Base-by-base conservation (phyloP, 2,888 invertebrate species). In the Lepidonotus clava region DNA sequence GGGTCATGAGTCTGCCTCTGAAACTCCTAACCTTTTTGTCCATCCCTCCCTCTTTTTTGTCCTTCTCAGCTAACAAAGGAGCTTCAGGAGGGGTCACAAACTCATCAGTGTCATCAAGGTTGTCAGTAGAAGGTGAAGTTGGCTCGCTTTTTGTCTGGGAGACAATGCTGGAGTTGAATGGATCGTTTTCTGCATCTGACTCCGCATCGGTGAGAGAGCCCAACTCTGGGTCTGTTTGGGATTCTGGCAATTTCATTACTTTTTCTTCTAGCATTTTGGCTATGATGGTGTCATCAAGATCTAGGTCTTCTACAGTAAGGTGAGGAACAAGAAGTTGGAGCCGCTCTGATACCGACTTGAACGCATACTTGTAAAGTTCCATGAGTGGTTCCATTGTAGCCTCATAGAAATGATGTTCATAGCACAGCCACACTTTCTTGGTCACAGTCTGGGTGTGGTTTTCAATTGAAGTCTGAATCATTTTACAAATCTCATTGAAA, bases 371-470 rank as follows among this genome's bases (percentile, higher is more conserved):
- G 88, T 92, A 93, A n/a, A 92, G 84, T 21, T 90, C 85, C 84
- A 89, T 84, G 24, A 93, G 71, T 0, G 87, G 53, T 8, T 89
- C 88, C 88, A 92, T 90, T 5, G 91, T 88, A 80, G 89, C 87
- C 5, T 88, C 84, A 84, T 91, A 92, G 28, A 93, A 89, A 83
- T 92, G 91, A 21, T 88, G 89, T 61, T 92, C 92, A 86, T 93
- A 93, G 61, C 91, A 90, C 71, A 91, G 88, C 90, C 92, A 92
- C 18, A 92, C 88, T 80, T 92, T 92, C 80, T 90, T 77, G 41
- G 76, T 83, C 18, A 51, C 71, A 0, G 67, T 86, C 28, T 40
- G 40, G n/a, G 67, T 86, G 56, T 24, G 21, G 24, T 71, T 41
- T 0, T 86, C 71, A 28, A 88, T 71, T 24, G 83, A 80, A n/a